Percentiles rank a stretch among this genome's conserved stretches.
phyloP scores from a whole-genome alignment of 2,797 vertebrate genomes.

The Sphaeramia orbicularis region DNA sequence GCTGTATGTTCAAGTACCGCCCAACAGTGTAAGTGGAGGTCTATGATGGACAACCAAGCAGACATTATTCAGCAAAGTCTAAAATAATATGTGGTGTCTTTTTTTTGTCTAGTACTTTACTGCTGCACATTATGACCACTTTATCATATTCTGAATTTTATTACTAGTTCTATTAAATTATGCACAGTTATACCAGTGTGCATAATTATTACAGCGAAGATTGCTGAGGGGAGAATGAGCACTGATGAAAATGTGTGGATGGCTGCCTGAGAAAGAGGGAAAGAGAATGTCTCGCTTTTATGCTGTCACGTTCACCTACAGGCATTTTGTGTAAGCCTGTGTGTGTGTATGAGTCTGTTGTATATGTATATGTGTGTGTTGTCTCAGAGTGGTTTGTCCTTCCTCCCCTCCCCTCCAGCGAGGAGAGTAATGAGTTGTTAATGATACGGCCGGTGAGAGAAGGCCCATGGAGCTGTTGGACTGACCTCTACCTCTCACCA shows the following conservation, averaged over 20 bases:
- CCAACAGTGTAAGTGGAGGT: background rate
- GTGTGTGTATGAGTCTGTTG: constrained; percentile 2
- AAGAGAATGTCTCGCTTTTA: constrained; percentile 24
- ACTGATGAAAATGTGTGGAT: constrained; percentile 12
- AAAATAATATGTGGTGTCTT: background rate
- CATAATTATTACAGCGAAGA: constrained; percentile 53
- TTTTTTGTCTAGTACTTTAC: constrained; percentile 37
- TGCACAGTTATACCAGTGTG: constrained; percentile 62
- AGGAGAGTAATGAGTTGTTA: constrained; percentile 75
- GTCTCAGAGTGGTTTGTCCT: constrained; percentile 61
- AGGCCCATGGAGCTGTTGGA: constrained; percentile 47
- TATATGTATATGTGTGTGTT: constrained; percentile 32
- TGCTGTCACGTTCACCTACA: constrained; percentile 28
- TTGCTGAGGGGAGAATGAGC: constrained; percentile 38
- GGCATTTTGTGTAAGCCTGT: background rate
- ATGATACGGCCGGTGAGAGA: constrained; percentile 63
- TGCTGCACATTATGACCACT: constrained; percentile 48
- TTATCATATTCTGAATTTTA: constrained; percentile 59
- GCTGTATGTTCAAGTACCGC: background rate
- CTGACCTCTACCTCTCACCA: constrained; percentile 63
- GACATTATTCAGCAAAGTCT: constrained; percentile 17
- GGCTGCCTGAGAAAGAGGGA: constrained; percentile 15
- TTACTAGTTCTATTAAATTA: constrained; percentile 57
- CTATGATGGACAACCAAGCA: constrained; percentile 5
- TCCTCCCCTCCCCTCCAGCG: constrained; percentile 68